Base-by-base conservation (phyloP, 35 echinoderm and acorn worm genomes). In the Lytechinus pictus region DNA sequence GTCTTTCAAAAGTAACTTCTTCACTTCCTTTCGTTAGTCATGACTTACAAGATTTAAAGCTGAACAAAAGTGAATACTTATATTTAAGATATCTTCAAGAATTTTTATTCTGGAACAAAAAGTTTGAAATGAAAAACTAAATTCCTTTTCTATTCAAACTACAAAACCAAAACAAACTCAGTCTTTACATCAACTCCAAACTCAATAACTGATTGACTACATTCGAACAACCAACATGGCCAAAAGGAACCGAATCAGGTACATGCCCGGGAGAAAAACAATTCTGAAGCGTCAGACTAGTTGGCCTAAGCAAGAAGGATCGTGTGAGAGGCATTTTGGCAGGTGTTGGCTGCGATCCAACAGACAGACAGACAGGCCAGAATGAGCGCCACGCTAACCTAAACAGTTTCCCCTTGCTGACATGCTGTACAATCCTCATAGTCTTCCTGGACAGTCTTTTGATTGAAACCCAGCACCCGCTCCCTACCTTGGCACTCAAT, bases 341-440 rank as follows among this genome's bases (percentile, higher is more conserved):
- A 90, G 88, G 88, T 90, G 88, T 90, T 90, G 88, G 88, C 88
- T 90, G 88, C 88, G 52, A 12, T 90, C 88, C 88, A 90, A 52
- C 10, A 90, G 52, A 29, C 28, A 14, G 88, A 90, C 88, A 52
- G 88, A 79, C 66, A 79, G 88, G 88, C 27, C 52, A 54, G 88
- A 54, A 90, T 52, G 88, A 90, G 88, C 88, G 28, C 88, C 88
- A 90, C 88, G 52, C 88, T 90, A 90, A 90, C 88, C 88, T 12
- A 52, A 90, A 90, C 88, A 90, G 88, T 90, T 90, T 90, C 88
- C 52, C 29, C 66, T 79, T 24, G 21, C 66, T 79, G 66, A 79
- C 66, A 79, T 79, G 66, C 66, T 79, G 66, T 79, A 79, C 66
- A 79, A 79, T 79, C 66, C 66, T 79, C 16, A 79, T 79, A 79